Evolutionary conservation across 2,797 vertebrate species (phyloP), one percentile per base, ranked within the genome.

Genomic region (Spinibarbus caldwelli): DNA sequence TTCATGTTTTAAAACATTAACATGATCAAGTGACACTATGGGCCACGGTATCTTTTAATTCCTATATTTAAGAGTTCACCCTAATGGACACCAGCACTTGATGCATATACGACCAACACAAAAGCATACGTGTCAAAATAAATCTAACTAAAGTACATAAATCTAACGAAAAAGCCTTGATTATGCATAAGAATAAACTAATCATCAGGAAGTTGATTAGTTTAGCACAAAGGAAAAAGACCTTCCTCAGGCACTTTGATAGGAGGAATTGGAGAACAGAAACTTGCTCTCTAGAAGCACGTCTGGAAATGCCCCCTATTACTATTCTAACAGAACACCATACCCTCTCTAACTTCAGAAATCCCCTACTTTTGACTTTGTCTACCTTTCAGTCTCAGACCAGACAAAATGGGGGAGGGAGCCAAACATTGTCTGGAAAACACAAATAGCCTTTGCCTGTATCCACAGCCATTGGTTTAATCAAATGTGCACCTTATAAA

Each of bases 381-480:
- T 23, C 59, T 83, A 41, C 57, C 29, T 67, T 9, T 36, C 23
- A 34, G 14, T 71, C 64, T 70, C 36, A 59, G 6, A 68, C 36
- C 75, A 78, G 26, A 72, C 64, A 72, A 67, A 80, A 67, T 84
- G 47, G 77, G 80, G 76, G 77, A 83, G 36, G 68, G 82, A 75
- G 41, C 2, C 2, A 72, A 79, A 84, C 57, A 75, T 29, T 31
- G 52, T 68, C 83, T 71, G 38, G 52, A 62, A 78, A 34, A 84
- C 66, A 70, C 3, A 67, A 71, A 43, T 29, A 57, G 2, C 17
- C 10, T 47, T 31, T 70, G 6, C 31, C 36, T 17, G 31, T 29
- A 45, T 36, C 17, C 36, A 57, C 5, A 66, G 57, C 19, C 7
- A 62, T 5, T 52, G 29, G 26, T 17, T 23, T 52, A 38, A 70